phyloP scores from a whole-genome alignment of 2,797 vertebrate genomes.

The Sebastes baramenuke region DNA sequence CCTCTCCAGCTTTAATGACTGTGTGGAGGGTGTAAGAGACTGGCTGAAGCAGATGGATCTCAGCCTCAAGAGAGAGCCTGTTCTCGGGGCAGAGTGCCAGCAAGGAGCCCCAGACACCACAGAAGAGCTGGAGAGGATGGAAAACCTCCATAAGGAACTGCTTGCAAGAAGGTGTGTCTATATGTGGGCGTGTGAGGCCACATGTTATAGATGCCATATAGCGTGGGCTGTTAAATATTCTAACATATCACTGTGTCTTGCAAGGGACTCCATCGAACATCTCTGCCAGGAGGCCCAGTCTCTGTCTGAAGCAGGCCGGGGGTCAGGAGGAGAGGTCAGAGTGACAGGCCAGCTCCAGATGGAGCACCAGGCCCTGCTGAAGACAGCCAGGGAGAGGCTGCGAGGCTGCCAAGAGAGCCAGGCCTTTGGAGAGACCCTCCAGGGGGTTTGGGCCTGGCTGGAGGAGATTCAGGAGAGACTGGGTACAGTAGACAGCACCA shows the following conservation, averaged over 20 bases:
- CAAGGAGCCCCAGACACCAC: conserved; percentile 86
- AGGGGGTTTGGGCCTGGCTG: conserved; percentile 91
- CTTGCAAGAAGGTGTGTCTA: conserved; percentile 86
- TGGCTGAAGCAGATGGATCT: conserved; percentile 92
- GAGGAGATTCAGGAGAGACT: conserved; percentile 89
- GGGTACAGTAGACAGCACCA: conserved; percentile 86
- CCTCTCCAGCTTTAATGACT: conserved; percentile 87
- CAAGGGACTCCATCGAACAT: conserved; percentile 90
- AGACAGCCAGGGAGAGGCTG: conserved; percentile 86
- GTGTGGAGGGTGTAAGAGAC: conserved; percentile 82
- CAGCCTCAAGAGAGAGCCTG: conserved; percentile 84
- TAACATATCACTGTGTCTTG: conserved; percentile 7
- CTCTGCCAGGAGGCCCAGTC: conserved; percentile 88
- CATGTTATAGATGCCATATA: conserved; percentile 7
- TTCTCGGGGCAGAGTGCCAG: conserved; percentile 82
- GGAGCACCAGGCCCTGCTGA: conserved; percentile 88
- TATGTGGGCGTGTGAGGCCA: conserved; percentile 1
- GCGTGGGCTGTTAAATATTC: conserved; percentile 1
- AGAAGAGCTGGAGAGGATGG: conserved; percentile 89
- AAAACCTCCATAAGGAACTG: conserved; percentile 90
- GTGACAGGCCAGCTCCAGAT: conserved; percentile 87
- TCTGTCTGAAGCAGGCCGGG: conserved; percentile 86
- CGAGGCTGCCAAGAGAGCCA: conserved; percentile 91
- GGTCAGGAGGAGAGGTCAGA: conserved; percentile 86
- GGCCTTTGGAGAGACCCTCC: conserved; percentile 90